A percentile compares a stretch with the other conserved stretches of the same genome.
Evolutionary conservation across 2,797 vertebrate species (phyloP).

Genomic region (Sebastes trivittatus): DNA sequence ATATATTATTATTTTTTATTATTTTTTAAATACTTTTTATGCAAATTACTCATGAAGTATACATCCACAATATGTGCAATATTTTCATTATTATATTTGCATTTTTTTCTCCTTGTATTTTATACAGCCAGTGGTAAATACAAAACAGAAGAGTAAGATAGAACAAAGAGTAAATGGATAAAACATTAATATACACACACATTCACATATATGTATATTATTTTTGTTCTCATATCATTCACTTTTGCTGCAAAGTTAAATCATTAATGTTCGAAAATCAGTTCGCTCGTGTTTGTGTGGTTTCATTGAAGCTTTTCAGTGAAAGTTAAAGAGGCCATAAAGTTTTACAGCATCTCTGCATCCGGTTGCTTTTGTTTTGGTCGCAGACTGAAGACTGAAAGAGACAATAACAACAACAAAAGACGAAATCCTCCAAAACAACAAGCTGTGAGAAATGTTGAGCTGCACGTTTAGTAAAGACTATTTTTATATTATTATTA

Average conservation of each 20-base stretch:
- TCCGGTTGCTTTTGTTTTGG: slow-evolving; percentile 31
- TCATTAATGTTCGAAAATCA: fast-evolving
- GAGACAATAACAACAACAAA: not conserved
- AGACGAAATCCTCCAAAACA: not conserved
- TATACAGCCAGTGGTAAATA: too few relatives aligned
- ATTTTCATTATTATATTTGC: not conserved
- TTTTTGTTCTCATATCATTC: not conserved
- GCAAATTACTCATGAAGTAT: too few relatives aligned
- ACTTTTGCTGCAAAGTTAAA: not conserved
- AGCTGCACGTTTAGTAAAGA: not conserved
- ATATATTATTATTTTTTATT: too few relatives aligned
- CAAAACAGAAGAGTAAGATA: too few relatives aligned
- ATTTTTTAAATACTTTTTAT: too few relatives aligned
- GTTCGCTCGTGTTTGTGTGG: not conserved
- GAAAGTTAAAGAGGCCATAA: slow-evolving; percentile 34
- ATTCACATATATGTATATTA: not conserved
- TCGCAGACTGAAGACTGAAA: not conserved
- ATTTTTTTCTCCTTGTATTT: too few relatives aligned
- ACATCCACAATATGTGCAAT: too few relatives aligned
- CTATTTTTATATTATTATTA: too few relatives aligned
- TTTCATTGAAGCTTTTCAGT: not conserved
- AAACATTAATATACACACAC: too few relatives aligned
- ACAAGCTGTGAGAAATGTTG: not conserved
- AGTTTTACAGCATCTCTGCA: slow-evolving; percentile 47
- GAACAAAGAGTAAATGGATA: too few relatives aligned